Conservation (phyloP, 2,888 invertebrate genomes). For the Euphydryas editha region DNA sequence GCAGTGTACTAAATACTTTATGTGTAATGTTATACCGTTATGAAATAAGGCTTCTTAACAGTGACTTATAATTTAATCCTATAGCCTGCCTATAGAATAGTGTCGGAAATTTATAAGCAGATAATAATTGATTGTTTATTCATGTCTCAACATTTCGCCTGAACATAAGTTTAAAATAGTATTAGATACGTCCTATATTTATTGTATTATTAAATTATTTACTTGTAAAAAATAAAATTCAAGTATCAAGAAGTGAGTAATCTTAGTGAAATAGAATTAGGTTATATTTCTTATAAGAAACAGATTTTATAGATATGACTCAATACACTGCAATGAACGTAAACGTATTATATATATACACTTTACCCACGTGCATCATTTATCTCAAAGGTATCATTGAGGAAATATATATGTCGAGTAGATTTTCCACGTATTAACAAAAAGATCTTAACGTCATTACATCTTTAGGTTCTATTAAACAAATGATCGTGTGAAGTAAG, state of each 20-base stretch:
- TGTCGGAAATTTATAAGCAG: neutral
- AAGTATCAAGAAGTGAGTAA: too few species aligned
- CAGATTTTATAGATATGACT: slow-evolving; percentile 21
- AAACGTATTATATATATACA: slow-evolving; percentile 7
- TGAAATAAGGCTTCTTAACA: neutral
- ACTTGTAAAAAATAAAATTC: too few species aligned
- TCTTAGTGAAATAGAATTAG: neutral
- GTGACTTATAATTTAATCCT: neutral
- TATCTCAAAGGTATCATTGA: slow-evolving; percentile 27
- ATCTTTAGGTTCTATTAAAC: slow-evolving; percentile 5
- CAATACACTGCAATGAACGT: slow-evolving; percentile 11
- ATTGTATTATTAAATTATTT: too few species aligned
- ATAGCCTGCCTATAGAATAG: neutral
- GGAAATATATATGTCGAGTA: slow-evolving; percentile 15
- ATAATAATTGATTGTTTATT: neutral
- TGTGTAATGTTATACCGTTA: neutral
- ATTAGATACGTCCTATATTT: too few species aligned
- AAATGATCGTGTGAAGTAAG: slow-evolving; percentile 5
- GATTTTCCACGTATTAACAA: slow-evolving; percentile 24
- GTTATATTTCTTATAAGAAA: slow-evolving; percentile 17
- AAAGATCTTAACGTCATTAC: slow-evolving; percentile 17
- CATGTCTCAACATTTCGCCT: neutral
- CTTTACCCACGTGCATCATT: slow-evolving; percentile 21
- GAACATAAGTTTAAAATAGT: too few species aligned
- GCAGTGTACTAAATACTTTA: slow-evolving; percentile 18